Evolutionary conservation across 2,113 vertebrate species (phyloP).

Genomic region (Calonectris borealis): DNA sequence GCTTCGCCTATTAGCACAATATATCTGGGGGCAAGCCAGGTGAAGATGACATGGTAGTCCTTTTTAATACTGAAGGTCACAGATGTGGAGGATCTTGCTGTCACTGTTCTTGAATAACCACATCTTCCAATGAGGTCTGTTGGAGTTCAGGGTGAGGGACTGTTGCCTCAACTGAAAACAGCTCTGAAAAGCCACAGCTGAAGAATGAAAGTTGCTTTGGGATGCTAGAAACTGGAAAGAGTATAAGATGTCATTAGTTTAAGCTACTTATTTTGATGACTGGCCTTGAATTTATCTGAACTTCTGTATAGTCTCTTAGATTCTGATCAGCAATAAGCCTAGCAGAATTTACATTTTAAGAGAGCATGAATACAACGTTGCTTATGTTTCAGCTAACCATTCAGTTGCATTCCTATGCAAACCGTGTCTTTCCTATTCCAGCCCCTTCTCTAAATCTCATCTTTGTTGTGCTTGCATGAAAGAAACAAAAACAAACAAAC

Average conservation of each 20-base stretch:
- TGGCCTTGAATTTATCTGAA: not conserved
- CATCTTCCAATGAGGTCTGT: not conserved
- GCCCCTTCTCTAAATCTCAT: not conserved
- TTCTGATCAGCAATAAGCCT: not conserved
- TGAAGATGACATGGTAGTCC: not conserved
- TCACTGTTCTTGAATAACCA: not conserved
- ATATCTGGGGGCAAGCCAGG: not conserved
- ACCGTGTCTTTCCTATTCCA: not conserved
- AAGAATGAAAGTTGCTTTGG: not conserved
- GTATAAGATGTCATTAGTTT: not conserved
- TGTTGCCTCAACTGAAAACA: not conserved
- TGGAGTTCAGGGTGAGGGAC: not conserved
- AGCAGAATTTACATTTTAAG: not conserved
- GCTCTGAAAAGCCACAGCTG: not conserved
- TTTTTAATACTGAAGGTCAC: not conserved
- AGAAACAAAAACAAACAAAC: not conserved
- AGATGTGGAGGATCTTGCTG: not conserved
- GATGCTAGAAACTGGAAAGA: not conserved
- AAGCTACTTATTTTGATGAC: not conserved
- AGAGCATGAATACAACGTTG: not conserved
- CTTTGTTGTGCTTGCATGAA: not conserved
- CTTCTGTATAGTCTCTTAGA: not conserved
- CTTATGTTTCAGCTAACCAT: not conserved
- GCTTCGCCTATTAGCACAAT: not conserved
- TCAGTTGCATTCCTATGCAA: not conserved